Conservation (phyloP, 2,888 invertebrate genomes). For the Ernsta delagoae region DNA sequence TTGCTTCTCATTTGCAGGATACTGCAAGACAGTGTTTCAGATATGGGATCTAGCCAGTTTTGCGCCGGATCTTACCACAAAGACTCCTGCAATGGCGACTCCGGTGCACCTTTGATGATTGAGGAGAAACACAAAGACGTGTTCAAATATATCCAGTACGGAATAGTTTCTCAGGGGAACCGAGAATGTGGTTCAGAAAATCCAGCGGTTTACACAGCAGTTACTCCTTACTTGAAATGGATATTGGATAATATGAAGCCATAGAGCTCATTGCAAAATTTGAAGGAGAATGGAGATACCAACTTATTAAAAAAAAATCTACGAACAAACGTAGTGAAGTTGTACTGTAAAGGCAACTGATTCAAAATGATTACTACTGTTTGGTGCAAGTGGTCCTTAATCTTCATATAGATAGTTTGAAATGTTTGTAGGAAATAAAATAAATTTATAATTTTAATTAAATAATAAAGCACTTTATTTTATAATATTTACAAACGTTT, state of each 20-base stretch:
- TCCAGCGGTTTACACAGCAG: constrained; percentile 13
- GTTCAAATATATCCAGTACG: constrained; percentile 11
- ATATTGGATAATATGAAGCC: constrained; percentile 15
- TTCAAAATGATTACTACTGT: no score
- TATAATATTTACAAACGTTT: neutral
- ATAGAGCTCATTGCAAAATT: neutral
- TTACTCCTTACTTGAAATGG: neutral
- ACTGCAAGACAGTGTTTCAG: neutral
- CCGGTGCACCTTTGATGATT: constrained; percentile 85
- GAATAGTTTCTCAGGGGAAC: constrained; percentile 11
- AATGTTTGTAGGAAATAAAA: no score
- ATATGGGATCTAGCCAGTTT: constrained; percentile 1
- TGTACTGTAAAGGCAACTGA: no score
- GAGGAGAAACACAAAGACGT: neutral
- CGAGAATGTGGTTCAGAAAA: neutral
- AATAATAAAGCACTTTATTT: no score
- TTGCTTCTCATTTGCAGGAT: constrained; percentile 1
- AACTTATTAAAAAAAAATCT: no score
- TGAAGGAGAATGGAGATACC: no score
- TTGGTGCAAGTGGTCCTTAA: no score
- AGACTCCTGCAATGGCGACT: constrained; percentile 87
- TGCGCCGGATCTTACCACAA: constrained; percentile 63
- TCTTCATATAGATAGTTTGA: no score
- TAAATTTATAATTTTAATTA: no score
- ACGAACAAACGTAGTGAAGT: no score